Evolutionary conservation across 2,113 vertebrate genomes (phyloP), one percentile per base, ranked within the genome.

Genomic region (Thermophis baileyi): DNA sequence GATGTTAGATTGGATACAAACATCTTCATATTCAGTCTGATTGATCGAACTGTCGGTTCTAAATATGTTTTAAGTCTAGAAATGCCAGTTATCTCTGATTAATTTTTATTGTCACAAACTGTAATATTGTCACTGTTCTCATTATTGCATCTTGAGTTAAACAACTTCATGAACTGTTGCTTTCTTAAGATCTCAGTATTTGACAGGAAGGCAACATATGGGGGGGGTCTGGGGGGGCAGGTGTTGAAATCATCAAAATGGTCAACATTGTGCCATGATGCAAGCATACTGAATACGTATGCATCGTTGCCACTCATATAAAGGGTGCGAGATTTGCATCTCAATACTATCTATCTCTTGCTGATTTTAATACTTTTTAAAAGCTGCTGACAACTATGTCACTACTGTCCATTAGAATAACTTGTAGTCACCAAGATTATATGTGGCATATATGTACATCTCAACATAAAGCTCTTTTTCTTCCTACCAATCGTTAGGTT

Each of bases 401-500:
- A 85, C 40, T 18, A 54, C 7, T 40, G 35, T 40, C 20, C 50
- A 22, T 88, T 49, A 63, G 24, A 40, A 53, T 69, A 49, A 47
- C 20, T 51, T 60, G 25, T 49, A 1, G 12, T 87, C n/a, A 22
- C 44, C 24, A 69, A 55, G 40, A 54, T 4, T 3, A 93, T 9
- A 40, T 49, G 1, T 51, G 27, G 87, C 92, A 90, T 27, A 53
- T 10, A 49, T 63, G 1, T 0, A 46, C 35, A 92, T 95, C 63
- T 4, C 24, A 6, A 60, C 0, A 57, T 3, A 89, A 0, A 25
- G 74, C 12, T 0, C 49, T 96, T 95, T 92, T 85, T 25, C 94
- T 94, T 93, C 0, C 2, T 14, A 47, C n/a, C 55, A 53, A 2
- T 92, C 11, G 92, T 93, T 92, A 98, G 98, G 91, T 98, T 98